Base-by-base conservation (phyloP, 2,888 invertebrate species). In the Agriopis marginaria region DNA sequence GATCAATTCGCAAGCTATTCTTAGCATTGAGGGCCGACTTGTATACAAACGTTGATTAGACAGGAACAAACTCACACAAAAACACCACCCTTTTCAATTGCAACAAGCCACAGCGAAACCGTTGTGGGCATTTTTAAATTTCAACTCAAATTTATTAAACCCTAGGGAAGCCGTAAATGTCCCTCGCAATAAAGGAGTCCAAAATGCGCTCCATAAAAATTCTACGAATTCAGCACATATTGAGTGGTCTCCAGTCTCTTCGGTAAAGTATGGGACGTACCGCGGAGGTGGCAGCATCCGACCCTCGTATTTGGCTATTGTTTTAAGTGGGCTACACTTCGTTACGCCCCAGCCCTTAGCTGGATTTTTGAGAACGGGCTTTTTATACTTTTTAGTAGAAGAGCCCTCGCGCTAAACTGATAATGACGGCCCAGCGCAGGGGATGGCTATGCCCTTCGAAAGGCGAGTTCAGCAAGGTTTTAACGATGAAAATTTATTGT, bases 261-360 rank as follows among this genome's bases (percentile, higher is more conserved):
- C 78, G 80, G 84, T 86, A 86, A 88, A 91, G 90, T 85, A 89
- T 88, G 85, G 90, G 87, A 89, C 85, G 87, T 82, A 79, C 78
- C 74, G 76, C 75, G 79, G 84, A 86, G 86, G 84, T 80, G 78
- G 84, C 85, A 83, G 81, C 85, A 84, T 85, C 86, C 89, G 84
- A 87, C 92, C 91, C 92, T 88, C 82, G 88, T 88, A 89, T 92
- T 93, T 89, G 84, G 93, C 93, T 92, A 93, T 94, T 93, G 94
- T 94, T 94, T 94, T 92, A 94, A 93, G 92, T 92, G 90, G 87
- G 85, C 85, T 86, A 87, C 91, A 89, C 92, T 94, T 93, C 89
- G 92, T 93, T 92, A 92, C 93, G 86, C 92, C 91, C 91, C 89
- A 79, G 83, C 86, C 82, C 89, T 93, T 87, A 84, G 82, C 82